Conservation (phyloP, 2,113 vertebrate species). For the Brienomyrus brachyistius region DNA sequence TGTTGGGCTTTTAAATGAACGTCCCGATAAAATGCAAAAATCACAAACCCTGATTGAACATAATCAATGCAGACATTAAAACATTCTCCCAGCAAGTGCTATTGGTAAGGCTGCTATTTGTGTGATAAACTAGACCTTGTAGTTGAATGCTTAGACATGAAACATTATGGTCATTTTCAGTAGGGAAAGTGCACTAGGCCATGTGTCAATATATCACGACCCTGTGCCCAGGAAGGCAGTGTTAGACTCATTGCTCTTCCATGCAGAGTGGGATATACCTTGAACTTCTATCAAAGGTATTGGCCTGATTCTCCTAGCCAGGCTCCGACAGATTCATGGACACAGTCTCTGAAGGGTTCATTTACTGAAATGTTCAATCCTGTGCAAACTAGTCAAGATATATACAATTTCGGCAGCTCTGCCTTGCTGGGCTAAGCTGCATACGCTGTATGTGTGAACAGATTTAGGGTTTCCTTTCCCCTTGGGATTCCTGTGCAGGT, state of each 20-base stretch:
- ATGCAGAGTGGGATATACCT: background rate
- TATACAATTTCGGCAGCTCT: background rate
- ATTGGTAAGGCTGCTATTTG: slow-evolving; percentile 9
- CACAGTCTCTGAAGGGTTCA: background rate
- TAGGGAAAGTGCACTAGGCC: background rate
- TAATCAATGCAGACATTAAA: slow-evolving; percentile 14
- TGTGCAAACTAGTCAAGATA: background rate
- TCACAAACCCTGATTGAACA: slow-evolving; percentile 9
- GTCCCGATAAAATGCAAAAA: background rate
- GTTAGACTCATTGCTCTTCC: background rate
- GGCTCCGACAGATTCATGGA: background rate
- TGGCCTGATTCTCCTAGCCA: background rate
- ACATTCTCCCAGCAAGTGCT: background rate
- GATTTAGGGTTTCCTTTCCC: background rate
- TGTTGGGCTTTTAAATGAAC: slow-evolving; percentile 22
- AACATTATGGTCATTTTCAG: background rate
- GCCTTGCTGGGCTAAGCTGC: background rate
- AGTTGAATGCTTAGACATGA: background rate
- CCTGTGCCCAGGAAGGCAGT: background rate
- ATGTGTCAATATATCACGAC: background rate
- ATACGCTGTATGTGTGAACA: background rate
- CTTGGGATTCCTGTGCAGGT: background rate
- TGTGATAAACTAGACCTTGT: slow-evolving; percentile 7
- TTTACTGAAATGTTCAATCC: background rate
- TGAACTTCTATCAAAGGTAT: background rate